Evolutionary conservation across 2,797 vertebrate species (phyloP).

Genomic region (Chromis chromis): DNA sequence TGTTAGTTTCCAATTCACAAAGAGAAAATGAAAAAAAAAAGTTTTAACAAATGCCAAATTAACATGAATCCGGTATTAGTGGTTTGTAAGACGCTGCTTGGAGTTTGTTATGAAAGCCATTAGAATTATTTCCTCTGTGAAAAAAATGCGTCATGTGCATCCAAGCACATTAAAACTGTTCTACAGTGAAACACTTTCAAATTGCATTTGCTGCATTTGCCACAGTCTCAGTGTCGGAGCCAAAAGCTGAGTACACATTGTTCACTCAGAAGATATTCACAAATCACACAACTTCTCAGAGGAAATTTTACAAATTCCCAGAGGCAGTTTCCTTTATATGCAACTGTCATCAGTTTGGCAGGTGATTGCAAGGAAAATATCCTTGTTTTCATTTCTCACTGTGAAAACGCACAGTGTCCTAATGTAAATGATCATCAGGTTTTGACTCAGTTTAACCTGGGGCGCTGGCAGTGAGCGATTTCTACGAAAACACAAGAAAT

Average conservation of each 20-base stretch:
- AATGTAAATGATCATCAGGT: not conserved
- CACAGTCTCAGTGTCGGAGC: constrained; percentile 18
- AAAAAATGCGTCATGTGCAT: constrained; percentile 29
- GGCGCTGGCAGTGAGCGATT: not conserved
- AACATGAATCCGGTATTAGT: constrained; percentile 12
- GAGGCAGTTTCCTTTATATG: constrained; percentile 8
- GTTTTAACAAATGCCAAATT: constrained; percentile 23
- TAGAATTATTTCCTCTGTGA: constrained; percentile 36
- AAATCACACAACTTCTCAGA: constrained; percentile 38
- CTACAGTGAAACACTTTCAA: constrained; percentile 27
- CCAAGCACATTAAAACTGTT: constrained; percentile 24
- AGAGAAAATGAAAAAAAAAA: constrained; percentile 1
- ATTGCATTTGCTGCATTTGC: constrained; percentile 32
- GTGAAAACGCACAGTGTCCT: not conserved
- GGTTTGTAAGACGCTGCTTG: constrained; percentile 6
- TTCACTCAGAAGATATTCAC: constrained; percentile 32
- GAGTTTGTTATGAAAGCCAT: constrained; percentile 33
- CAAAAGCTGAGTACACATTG: constrained; percentile 18
- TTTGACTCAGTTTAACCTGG: constrained; percentile 1
- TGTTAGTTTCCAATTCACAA: constrained; percentile 2
- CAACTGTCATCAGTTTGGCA: constrained; percentile 7
- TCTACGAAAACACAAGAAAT: not conserved
- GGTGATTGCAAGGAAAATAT: constrained; percentile 21
- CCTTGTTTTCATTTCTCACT: constrained; percentile 22
- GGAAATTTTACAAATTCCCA: constrained; percentile 20